Evolutionary conservation across 1,140 invertebrate genomes (phyloP).

Genomic region (Rhopalosiphum padi): DNA sequence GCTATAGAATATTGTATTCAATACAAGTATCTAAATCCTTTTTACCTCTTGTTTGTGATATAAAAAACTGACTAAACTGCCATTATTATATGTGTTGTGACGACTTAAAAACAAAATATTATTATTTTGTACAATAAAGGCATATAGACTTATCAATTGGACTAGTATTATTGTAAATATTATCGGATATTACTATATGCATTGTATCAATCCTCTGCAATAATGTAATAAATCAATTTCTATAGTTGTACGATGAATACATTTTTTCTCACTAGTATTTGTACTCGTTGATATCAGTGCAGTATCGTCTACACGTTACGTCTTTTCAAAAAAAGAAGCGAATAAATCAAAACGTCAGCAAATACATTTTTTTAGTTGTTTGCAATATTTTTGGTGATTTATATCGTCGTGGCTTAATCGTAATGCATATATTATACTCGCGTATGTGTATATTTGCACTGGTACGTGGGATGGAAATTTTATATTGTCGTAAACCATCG

Average conservation of each 20-base stretch:
- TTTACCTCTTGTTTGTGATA: background rate
- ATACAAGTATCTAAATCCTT: background rate
- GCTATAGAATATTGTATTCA: background rate
- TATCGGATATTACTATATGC: background rate
- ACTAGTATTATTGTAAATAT: background rate
- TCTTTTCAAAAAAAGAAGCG: background rate
- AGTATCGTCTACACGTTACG: background rate
- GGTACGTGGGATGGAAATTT: constrained; percentile 8
- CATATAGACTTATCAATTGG: background rate
- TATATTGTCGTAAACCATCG: constrained; percentile 40
- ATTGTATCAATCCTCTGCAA: background rate
- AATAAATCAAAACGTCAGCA: constrained; percentile 20
- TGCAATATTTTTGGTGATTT: constrained; percentile 20
- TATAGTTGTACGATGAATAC: background rate
- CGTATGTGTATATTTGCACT: background rate
- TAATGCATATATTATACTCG: background rate
- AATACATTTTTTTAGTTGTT: background rate
- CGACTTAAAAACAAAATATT: background rate
- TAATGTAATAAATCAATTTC: background rate
- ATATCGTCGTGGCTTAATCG: constrained; percentile 18
- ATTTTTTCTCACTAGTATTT: background rate
- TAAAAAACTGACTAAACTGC: background rate
- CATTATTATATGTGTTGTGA: background rate
- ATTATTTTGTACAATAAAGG: background rate
- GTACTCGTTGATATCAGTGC: background rate